Conservation (phyloP, 2,113 vertebrate genomes). For the Uropsilus gracilis region DNA sequence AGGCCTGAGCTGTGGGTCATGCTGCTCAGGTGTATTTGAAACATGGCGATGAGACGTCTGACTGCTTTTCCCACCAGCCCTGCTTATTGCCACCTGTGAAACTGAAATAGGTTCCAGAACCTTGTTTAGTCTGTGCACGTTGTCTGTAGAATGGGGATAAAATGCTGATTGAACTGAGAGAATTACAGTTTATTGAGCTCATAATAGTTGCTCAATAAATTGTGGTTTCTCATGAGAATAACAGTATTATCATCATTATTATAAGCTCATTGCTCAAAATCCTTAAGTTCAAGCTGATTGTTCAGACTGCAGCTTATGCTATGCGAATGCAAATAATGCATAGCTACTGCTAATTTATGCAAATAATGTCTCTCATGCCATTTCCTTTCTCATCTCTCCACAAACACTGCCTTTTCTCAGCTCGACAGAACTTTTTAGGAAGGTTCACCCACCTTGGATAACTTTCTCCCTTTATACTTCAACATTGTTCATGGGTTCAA, state of each 20-base stretch:
- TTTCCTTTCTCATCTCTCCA: constrained; percentile 29
- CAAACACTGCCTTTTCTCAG: background rate
- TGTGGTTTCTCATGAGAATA: background rate
- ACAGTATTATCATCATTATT: background rate
- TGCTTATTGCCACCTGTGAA: constrained; percentile 29
- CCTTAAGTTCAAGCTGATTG: background rate
- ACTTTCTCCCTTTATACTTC: constrained; percentile 11
- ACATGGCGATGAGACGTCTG: background rate
- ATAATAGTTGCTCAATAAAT: background rate
- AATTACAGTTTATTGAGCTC: constrained; percentile 28
- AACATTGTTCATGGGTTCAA: background rate
- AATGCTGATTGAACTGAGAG: constrained; percentile 10
- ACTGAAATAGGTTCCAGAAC: constrained; percentile 7
- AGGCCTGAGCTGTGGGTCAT: background rate
- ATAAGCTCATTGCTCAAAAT: background rate
- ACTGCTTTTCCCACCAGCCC: constrained; percentile 23
- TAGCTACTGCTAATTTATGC: too few relatives aligned
- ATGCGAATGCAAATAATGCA: background rate
- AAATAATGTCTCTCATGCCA: background rate
- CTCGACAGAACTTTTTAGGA: background rate
- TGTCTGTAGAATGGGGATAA: constrained; percentile 12
- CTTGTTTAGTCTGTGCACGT: background rate
- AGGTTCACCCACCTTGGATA: background rate
- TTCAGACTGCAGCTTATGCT: constrained; percentile 18
- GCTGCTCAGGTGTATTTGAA: background rate